Base-by-base conservation (phyloP, 2,888 invertebrate genomes). In the Stratiomys singularior region DNA sequence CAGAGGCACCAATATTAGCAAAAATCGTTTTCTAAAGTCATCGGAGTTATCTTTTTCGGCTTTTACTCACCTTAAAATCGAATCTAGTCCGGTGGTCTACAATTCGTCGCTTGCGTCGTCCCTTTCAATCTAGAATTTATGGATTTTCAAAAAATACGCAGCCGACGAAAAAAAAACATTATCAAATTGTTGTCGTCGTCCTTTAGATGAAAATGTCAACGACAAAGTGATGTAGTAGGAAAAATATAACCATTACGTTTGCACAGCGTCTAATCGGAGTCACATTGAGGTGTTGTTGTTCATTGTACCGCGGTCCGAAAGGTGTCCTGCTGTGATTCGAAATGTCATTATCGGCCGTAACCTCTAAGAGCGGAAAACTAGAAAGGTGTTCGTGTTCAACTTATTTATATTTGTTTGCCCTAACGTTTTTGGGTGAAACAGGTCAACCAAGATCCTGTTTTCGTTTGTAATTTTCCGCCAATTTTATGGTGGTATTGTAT, bases 381-480 rank as follows among this genome's bases (percentile, higher is more conserved):
- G 44, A 74, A 74, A 44, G 58, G 60, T 74, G 60, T 74, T 21
- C 25, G 46, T 66, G 15, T 13, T 21, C 79, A 74, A 77, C 74
- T 77, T 79, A 79, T 79, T 79, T 79, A 79, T 79, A 79, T 79
- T 79, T 79, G 79, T 79, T 79, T 79, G 79, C 79, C 72, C 74
- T 74, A 77, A 60, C 66, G 58, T 74, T 74, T 58, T 74, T 69
- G 21, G 46, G 60, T 47, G 66, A 74, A 77, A 72, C 67, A 77
- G 79, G 74, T 77, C 79, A 46, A 64, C 66, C 66, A 23, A 25
- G 30, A 66, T 28, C 30, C 66, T 74, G 30, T 23, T 74, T 47
- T 74, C 79, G 77, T 79, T 78, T 78, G 77, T 79, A 72, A 79
- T 79, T 79, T 79, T 79, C 79, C 77, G 77, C 79, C 77, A 79